phyloP scores from a whole-genome alignment of 2,113 vertebrate genomes.

The Mystacornis crossleyi region DNA sequence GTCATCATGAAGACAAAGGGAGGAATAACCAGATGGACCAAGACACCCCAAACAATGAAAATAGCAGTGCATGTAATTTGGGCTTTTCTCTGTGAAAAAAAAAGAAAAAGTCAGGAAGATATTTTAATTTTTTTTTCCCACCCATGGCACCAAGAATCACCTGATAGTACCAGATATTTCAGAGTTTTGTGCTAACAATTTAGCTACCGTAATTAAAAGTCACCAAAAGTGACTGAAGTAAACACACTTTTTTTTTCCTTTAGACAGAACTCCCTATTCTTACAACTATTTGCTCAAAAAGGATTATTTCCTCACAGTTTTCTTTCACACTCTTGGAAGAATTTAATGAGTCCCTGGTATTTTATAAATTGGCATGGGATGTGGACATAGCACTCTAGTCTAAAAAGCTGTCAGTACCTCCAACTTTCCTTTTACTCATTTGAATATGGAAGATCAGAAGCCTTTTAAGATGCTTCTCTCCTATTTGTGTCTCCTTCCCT shows the following conservation, averaged over 20 bases:
- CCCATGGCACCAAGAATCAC: not conserved
- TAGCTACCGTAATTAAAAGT: not conserved
- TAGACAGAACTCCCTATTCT: not conserved
- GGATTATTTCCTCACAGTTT: not conserved
- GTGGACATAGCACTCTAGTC: not conserved
- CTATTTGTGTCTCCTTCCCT: not conserved
- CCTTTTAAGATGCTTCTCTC: not conserved
- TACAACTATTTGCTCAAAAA: not conserved
- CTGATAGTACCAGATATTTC: not conserved
- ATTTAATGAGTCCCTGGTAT: not conserved
- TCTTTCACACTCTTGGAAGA: not conserved
- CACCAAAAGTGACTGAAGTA: not conserved
- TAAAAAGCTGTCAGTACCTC: not conserved
- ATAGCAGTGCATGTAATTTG: slow-evolving; percentile 95
- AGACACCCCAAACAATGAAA: slow-evolving; percentile 93
- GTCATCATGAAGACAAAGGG: slow-evolving; percentile 96
- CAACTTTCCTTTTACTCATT: not conserved
- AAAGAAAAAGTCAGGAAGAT: not conserved
- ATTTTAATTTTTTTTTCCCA: not conserved
- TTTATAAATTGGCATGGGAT: not conserved
- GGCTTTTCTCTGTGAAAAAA: slow-evolving; percentile 85
- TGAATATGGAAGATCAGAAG: not conserved
- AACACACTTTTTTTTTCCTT: not conserved
- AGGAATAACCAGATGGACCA: slow-evolving; percentile 93
- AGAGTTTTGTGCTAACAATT: not conserved